phyloP scores from a whole-genome alignment of 2,888 invertebrate species.

The Orgyia antiqua region DNA sequence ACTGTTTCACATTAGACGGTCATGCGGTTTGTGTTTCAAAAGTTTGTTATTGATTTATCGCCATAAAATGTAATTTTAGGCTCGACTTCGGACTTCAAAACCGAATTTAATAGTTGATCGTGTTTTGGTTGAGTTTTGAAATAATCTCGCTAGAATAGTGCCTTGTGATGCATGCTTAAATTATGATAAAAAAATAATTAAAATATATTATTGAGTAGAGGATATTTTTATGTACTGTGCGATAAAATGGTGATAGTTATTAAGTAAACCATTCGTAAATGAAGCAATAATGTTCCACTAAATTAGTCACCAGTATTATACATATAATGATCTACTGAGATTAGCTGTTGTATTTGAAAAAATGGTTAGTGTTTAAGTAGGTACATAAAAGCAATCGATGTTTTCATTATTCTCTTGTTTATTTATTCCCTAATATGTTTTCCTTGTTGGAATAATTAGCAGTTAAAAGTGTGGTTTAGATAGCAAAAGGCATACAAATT shows the following conservation, averaged over 20 bases:
- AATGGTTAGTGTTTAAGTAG: slow-evolving; percentile 29
- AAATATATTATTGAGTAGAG: slow-evolving; percentile 46
- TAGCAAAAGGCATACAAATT: no score
- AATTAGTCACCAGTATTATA: slow-evolving; percentile 58
- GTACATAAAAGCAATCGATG: slow-evolving; percentile 7
- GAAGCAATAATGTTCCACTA: slow-evolving; percentile 66
- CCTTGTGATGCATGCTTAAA: slow-evolving; percentile 76
- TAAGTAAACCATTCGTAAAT: slow-evolving; percentile 38
- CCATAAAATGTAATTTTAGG: slow-evolving; percentile 65
- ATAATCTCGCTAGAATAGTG: slow-evolving; percentile 74
- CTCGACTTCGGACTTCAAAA: slow-evolving; percentile 64
- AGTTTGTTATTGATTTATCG: slow-evolving; percentile 55
- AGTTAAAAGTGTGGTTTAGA: no score
- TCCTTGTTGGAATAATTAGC: no score
- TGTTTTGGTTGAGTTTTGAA: slow-evolving; percentile 47
- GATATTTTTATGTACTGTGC: slow-evolving; percentile 64
- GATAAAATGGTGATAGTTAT: slow-evolving; percentile 33
- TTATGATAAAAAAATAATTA: slow-evolving; percentile 45
- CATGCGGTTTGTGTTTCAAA: slow-evolving; percentile 36
- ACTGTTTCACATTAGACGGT: slow-evolving; percentile 35
- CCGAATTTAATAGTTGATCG: slow-evolving; percentile 71
- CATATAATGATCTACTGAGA: slow-evolving; percentile 35
- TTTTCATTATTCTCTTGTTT: slow-evolving; percentile 11
- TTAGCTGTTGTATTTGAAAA: slow-evolving; percentile 36
- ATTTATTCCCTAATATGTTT: slow-evolving; percentile 8